Base-by-base conservation (phyloP, 2,797 vertebrate genomes). In the Selene dorsalis region DNA sequence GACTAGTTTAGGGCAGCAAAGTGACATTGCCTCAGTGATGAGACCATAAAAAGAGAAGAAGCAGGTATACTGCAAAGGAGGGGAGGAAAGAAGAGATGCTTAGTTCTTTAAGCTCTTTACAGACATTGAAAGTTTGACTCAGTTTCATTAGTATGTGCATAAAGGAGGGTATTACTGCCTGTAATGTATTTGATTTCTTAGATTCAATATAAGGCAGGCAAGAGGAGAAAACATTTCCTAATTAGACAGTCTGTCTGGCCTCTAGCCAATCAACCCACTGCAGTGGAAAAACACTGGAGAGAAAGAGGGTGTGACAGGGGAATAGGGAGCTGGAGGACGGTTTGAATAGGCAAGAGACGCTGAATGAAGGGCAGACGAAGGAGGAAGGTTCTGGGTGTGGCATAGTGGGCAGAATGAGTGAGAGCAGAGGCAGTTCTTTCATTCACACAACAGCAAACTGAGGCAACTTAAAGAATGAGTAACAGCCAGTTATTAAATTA, bases 271-370 rank as follows among this genome's bases (percentile, higher is more conserved):
- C 73, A 78, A 24, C 4, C 3, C 16, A 68, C 78, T 82, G 87
- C 88, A 87, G 76, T 91, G 90, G 92, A 92, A 92, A 91, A 91
- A 47, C 74, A 90, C 88, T 73, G 45, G 58, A 26, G 63, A 66
- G 69, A 75, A n/a, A 4, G 17, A 60, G 68, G 77, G 84, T 62
- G 86, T 86, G 80, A 57, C 69, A 28, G 68, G 45, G 69, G 61
- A 20, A 11, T 58, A 66, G 53, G 73, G 58, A 47, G 73, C 58
- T 17, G 50, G 68, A 76, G 69, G 83, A 74, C 60, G 30, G 69
- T 75, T 68, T 80, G 58, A 71, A 85, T 65, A 53, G 35, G 24
- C 39, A 14, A 53, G 38, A 60, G 35, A 75, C 6, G 3, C 45
- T 26, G 35, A 76, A 83, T 73, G 66, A 71, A 66, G 38, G 55